phyloP scores from a whole-genome alignment of 1,140 invertebrate species.

The Drosophila pseudoobscura region DNA sequence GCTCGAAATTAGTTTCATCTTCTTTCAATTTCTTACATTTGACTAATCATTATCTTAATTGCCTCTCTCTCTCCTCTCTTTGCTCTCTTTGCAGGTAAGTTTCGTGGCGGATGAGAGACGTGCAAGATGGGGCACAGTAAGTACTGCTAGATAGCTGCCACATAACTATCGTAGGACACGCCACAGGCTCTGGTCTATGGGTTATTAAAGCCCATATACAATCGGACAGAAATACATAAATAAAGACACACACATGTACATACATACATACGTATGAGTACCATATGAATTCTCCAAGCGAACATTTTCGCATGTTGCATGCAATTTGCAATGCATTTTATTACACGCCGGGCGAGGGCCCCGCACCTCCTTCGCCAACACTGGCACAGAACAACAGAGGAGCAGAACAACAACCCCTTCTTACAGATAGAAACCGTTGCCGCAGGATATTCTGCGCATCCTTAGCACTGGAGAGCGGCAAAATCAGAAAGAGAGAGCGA shows the following conservation, averaged over 20 bases:
- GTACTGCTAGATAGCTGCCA: conserved; percentile 19
- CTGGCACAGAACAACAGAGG: not conserved
- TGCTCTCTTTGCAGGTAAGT: conserved; percentile 68
- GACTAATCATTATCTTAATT: conserved; percentile 62
- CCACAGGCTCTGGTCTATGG: conserved; percentile 20
- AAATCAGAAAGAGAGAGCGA: conserved; percentile 19
- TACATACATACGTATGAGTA: not conserved
- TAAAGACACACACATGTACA: not conserved
- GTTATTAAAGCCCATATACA: conserved; percentile 44
- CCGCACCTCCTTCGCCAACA: conserved; percentile 7
- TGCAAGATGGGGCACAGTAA: conserved; percentile 25
- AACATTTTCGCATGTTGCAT: conserved; percentile 49
- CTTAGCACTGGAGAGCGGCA: conserved; percentile 54
- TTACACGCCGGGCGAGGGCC: conserved; percentile 30
- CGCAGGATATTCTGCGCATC: conserved; percentile 79
- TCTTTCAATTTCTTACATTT: conserved; percentile 48
- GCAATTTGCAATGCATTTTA: conserved; percentile 63
- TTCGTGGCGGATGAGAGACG: conserved; percentile 13
- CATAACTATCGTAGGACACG: not conserved
- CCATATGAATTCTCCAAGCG: conserved; percentile 12
- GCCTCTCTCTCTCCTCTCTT: conserved; percentile 6
- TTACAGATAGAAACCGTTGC: conserved; percentile 30
- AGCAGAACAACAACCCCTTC: not conserved
- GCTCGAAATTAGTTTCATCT: conserved; percentile 67
- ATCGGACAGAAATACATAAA: conserved; percentile 8